A percentile compares a stretch with the other conserved stretches of the same genome.
Conservation (phyloP, 1,140 invertebrate species). For the Telenomus remus region DNA sequence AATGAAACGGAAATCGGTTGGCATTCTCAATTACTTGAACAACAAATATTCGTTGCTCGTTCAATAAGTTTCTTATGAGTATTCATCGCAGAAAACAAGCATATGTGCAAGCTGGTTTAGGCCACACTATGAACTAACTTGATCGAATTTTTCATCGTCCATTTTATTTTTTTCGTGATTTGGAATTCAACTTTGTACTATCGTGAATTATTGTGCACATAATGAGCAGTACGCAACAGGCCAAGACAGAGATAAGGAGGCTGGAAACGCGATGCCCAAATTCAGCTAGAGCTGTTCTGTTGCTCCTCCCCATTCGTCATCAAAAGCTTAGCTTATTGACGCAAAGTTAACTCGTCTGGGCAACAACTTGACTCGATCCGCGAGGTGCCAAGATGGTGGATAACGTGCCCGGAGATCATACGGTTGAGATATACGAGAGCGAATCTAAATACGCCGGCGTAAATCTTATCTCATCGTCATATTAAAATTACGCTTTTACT, state of each 20-base stretch:
- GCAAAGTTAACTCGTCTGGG: slow-evolving; percentile 27
- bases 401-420: slow-evolving; percentile 36
- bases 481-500: slow-evolving; percentile 47
- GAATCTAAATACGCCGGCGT: slow-evolving; percentile 44
- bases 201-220: slow-evolving; percentile 26
- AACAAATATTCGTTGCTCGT: background rate
- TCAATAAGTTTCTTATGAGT: background rate
- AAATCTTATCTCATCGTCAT: slow-evolving; percentile 42
- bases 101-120: too few relatives aligned
- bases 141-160: background rate
- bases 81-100: too few relatives aligned
- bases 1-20: slow-evolving; percentile 12
- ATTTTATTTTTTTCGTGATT: slow-evolving; percentile 14
- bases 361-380: slow-evolving; percentile 13
- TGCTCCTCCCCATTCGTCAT: slow-evolving; percentile 6
- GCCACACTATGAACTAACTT: too few relatives aligned
- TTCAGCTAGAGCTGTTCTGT: slow-evolving; percentile 11
- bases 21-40: slow-evolving; percentile 29
- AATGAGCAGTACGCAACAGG: slow-evolving; percentile 60
- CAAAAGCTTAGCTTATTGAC: slow-evolving; percentile 22
- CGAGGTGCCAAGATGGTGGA: slow-evolving; percentile 45
- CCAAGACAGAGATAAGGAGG: slow-evolving; percentile 44
- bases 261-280: slow-evolving; percentile 15
- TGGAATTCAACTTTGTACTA: background rate
- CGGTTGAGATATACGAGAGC: slow-evolving; percentile 20